These are phyloP conservation scores for Enteromius unitaeniatus DNA, from an alignment of 2,797 vertebrate genomes.

Conservation along the genomic window DNA sequence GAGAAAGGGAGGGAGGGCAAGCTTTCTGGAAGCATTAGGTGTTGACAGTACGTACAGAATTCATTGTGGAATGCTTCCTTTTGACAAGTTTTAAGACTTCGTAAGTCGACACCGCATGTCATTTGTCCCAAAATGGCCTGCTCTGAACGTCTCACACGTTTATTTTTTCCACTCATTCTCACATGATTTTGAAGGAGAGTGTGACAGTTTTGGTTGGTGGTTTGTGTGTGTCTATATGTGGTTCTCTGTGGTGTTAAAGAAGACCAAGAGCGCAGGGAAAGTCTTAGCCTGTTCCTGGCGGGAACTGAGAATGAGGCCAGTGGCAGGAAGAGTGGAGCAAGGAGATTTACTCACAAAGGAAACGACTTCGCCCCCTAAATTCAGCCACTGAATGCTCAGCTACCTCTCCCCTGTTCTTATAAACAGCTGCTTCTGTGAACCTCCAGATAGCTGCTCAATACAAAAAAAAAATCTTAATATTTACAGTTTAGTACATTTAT, in stretches of 20 bases:
- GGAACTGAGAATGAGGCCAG: conserved; percentile 54
- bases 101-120: background rate
- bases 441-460: background rate
- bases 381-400: conserved; percentile 30
- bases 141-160: background rate
- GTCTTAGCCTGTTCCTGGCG: conserved; percentile 49
- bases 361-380: conserved; percentile 41
- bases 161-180: background rate
- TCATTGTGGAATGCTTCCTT: conserved; percentile 17
- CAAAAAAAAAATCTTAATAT: background rate
- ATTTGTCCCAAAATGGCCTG: background rate
- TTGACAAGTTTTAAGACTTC: conserved; percentile 4
- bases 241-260: conserved; percentile 26
- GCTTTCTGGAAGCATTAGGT: conserved; percentile 31
- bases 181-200: background rate
- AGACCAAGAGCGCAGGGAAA: conserved; percentile 30
- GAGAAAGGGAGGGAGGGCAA: conserved; percentile 45
- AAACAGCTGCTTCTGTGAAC: conserved; percentile 18
- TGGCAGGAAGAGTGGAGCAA: conserved; percentile 52
- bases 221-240: conserved; percentile 27
- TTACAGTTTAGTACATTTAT: background rate
- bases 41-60: conserved; percentile 41
- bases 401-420: conserved; percentile 9
- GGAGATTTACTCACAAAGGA: conserved; percentile 60
- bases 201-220: conserved; percentile 16